phyloP scores from a whole-genome alignment of 1,140 invertebrate genomes.

The Apis cerana region DNA sequence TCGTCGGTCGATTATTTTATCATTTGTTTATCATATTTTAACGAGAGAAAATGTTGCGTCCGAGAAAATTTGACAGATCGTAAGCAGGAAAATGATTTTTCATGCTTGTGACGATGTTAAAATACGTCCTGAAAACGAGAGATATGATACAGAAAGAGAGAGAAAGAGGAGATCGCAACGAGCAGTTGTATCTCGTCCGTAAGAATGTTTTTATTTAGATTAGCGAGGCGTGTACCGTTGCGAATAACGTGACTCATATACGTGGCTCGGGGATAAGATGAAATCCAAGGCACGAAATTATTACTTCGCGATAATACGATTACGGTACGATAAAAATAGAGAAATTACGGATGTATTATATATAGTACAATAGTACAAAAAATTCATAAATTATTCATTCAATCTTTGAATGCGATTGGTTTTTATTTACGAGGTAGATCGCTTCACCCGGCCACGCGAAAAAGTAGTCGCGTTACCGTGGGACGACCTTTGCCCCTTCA shows the following conservation, averaged over 20 bases:
- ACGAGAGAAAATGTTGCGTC: no score
- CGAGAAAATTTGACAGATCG: no score
- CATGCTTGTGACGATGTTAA: not conserved
- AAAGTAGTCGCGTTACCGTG: slow-evolving; percentile 86
- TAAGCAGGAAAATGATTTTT: no score
- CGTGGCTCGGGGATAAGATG: slow-evolving; percentile 3
- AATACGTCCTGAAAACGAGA: no score
- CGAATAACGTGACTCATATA: slow-evolving; percentile 51
- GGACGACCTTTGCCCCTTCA: slow-evolving; percentile 89
- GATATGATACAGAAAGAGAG: no score
- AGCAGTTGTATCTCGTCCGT: slow-evolving; percentile 3
- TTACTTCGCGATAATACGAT: slow-evolving; percentile 47
- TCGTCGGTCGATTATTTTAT: not conserved
- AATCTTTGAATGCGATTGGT: not conserved
- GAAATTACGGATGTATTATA: no score
- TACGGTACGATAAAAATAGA: slow-evolving; percentile 47
- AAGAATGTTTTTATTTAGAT: slow-evolving; percentile 55
- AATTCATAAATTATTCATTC: rapidly evolving
- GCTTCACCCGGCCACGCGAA: slow-evolving; percentile 85
- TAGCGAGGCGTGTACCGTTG: slow-evolving; percentile 46
- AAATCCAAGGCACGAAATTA: slow-evolving; percentile 51
- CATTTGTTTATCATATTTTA: not conserved
- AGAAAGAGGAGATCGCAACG: not conserved
- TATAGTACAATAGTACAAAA: no score
- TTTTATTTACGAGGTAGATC: slow-evolving; percentile 82